Conservation (phyloP, 2,797 vertebrate genomes). For the Holocentrus rufus region DNA sequence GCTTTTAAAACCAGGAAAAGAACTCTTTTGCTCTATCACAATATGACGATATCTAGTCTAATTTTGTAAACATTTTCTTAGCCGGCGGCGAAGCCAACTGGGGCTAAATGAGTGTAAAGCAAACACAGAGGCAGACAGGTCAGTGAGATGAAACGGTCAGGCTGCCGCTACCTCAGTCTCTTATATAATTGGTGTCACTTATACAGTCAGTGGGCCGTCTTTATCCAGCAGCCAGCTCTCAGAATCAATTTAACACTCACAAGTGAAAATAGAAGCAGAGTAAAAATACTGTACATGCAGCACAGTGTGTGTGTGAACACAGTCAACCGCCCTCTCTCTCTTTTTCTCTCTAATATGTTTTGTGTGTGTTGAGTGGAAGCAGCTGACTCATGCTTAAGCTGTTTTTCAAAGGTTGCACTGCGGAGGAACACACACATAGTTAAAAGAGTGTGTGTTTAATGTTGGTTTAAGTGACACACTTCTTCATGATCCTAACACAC, state of each 20-base stretch:
- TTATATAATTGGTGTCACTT: background rate
- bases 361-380: background rate
- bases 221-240: background rate
- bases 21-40: too few species aligned
- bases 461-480: background rate
- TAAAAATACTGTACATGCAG: background rate
- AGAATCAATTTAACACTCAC: background rate
- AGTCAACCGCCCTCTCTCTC: background rate
- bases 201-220: background rate
- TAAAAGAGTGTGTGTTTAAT: background rate
- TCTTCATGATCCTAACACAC: background rate
- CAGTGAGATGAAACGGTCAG: background rate
- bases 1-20: too few species aligned
- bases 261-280: background rate
- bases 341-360: background rate
- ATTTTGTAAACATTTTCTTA: too few species aligned
- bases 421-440: background rate
- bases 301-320: background rate
- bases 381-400: background rate
- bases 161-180: background rate
- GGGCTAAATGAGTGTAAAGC: too few species aligned
- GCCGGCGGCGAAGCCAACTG: too few species aligned
- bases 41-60: too few species aligned
- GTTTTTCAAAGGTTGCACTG: background rate
- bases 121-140: too few species aligned